These are phyloP conservation scores for Muricea muricata DNA, from an alignment of 92 coral and sea anemone species.

Conservation along the genomic window DNA sequence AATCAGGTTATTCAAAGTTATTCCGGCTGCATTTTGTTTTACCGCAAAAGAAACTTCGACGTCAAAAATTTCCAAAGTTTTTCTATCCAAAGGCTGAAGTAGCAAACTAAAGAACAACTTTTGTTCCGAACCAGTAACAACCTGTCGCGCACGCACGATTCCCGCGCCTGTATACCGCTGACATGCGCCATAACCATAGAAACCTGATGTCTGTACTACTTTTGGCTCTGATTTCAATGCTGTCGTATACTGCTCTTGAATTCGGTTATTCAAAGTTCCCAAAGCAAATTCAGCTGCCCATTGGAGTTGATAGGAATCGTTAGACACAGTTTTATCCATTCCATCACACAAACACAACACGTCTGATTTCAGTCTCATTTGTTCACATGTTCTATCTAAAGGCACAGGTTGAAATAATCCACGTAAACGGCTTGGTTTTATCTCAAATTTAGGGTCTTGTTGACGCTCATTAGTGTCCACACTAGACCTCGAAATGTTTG, in stretches of 20 bases:
- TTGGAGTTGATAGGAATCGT: constrained; percentile 56
- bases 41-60: constrained; percentile 73
- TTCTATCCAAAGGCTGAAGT: constrained; percentile 66
- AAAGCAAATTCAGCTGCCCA: constrained; percentile 96
- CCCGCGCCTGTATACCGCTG: constrained; percentile 79
- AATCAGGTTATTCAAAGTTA: constrained; percentile 63
- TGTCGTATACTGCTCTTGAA: constrained; percentile 73
- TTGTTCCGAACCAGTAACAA: constrained; percentile 60
- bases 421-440: not conserved
- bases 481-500: not conserved
- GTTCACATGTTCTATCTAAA: constrained; percentile 84
- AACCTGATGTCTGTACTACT: not conserved
- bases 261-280: constrained; percentile 82
- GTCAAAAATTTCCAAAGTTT: constrained; percentile 80
- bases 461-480: not conserved
- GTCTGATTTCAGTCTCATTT: constrained; percentile 67
- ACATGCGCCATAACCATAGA: constrained; percentile 85
- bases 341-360: constrained; percentile 89
- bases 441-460: not conserved
- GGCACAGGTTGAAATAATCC: constrained; percentile 83
- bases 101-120: constrained; percentile 30
- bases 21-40: constrained; percentile 62
- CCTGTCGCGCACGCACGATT: constrained; percentile 77
- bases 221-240: constrained; percentile 1
- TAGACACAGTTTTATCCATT: constrained; percentile 75